These are phyloP conservation scores for Blastobasis lacticolella DNA, from an alignment of 2,888 invertebrate species.

Conservation along the genomic window DNA sequence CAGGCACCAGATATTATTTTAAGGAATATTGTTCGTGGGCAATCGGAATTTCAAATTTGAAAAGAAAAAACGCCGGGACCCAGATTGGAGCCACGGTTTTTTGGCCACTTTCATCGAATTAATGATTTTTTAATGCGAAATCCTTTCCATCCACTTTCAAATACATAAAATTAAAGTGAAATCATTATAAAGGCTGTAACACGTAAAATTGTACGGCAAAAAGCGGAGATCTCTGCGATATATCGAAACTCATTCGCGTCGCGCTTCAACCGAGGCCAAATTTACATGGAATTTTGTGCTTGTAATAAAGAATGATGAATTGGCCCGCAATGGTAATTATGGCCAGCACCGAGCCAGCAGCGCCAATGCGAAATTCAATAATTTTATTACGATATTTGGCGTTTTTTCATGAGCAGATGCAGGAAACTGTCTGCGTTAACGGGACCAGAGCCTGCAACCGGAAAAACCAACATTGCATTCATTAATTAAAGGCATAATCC, in stretches of 20 bases:
- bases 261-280: conserved; percentile 39
- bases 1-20: no score
- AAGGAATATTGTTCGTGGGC: no score
- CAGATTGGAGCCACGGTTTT: no score
- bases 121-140: conserved; percentile 3
- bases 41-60: no score
- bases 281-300: conserved; percentile 71
- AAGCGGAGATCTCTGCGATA: conserved; percentile 50
- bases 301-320: conserved; percentile 74
- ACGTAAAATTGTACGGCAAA: conserved; percentile 27
- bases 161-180: conserved; percentile 11
- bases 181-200: conserved; percentile 24
- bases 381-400: conserved; percentile 45
- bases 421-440: no score
- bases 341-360: conserved; percentile 55
- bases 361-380: conserved; percentile 66
- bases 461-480: no score
- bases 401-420: conserved; percentile 14
- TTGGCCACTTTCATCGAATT: not conserved
- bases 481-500: no score
- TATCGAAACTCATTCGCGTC: conserved; percentile 55
- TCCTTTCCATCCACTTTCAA: conserved; percentile 11
- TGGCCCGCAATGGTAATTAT: conserved; percentile 70
- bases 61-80: no score
- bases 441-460: no score